phyloP scores from a whole-genome alignment of 2,888 invertebrate species.

The Thera britannica region DNA sequence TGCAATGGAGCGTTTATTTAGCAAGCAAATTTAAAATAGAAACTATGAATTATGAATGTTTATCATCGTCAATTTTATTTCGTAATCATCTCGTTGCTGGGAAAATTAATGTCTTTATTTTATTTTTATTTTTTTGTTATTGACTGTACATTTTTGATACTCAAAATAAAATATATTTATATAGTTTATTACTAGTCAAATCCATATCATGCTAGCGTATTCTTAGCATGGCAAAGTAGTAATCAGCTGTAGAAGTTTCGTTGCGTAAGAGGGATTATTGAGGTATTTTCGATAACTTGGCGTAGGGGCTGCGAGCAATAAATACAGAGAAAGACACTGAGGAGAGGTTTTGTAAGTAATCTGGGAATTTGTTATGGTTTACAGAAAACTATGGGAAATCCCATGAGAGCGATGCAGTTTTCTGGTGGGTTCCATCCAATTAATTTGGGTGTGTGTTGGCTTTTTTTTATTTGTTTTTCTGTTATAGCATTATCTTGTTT shows the following conservation, averaged over 20 bases:
- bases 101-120: too few relatives aligned
- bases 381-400: constrained; percentile 71
- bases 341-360: constrained; percentile 68
- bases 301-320: constrained; percentile 77
- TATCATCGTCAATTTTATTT: too few relatives aligned
- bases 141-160: too few relatives aligned
- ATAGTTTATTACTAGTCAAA: constrained; percentile 4
- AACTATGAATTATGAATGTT: too few relatives aligned
- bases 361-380: constrained; percentile 82
- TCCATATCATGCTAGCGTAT: constrained; percentile 55
- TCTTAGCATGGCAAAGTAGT: constrained; percentile 74
- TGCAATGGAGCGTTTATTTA: neutral
- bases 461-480: constrained; percentile 27
- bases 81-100: too few relatives aligned
- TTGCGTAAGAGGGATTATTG: constrained; percentile 79
- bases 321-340: constrained; percentile 73
- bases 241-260: constrained; percentile 80
- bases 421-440: constrained; percentile 38
- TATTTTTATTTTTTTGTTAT: too few relatives aligned
- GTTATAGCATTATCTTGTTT: constrained; percentile 19
- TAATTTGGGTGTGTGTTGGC: constrained; percentile 41
- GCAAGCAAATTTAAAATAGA: neutral
- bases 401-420: constrained; percentile 69
- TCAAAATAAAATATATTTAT: too few relatives aligned
- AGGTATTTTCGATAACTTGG: constrained; percentile 81